Percentiles rank a stretch among this genome's conserved stretches.
Evolutionary conservation across 2,797 vertebrate genomes (phyloP).

Genomic region (Schizothorax lantsangensis): DNA sequence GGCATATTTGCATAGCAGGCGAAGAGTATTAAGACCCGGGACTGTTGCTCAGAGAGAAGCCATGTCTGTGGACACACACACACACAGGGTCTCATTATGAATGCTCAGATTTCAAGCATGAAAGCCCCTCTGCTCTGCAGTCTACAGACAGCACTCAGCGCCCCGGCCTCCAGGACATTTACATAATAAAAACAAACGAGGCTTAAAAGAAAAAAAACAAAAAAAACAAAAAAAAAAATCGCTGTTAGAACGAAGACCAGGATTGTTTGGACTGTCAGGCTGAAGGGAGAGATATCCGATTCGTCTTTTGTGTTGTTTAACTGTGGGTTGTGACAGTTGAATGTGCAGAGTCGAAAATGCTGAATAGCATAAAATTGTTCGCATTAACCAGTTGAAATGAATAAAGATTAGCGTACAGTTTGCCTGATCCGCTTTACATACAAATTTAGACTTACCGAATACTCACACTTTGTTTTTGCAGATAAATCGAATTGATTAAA

Average conservation of each 20-base stretch:
- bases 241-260: neutral
- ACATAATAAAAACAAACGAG: constrained; percentile 51
- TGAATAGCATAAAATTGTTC: neutral
- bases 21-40: constrained; percentile 42
- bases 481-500: neutral
- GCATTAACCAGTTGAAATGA: neutral
- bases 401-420: neutral
- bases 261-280: constrained; percentile 10
- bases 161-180: constrained; percentile 45
- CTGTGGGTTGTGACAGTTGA: neutral
- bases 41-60: constrained; percentile 49
- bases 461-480: neutral
- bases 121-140: constrained; percentile 48
- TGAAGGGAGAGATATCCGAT: constrained; percentile 14
- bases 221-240: neutral
- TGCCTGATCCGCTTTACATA: neutral
- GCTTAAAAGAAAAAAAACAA: no score
- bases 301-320: neutral
- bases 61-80: constrained; percentile 13
- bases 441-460: neutral
- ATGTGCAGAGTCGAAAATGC: neutral
- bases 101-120: constrained; percentile 54
- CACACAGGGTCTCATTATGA: constrained; percentile 42
- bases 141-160: constrained; percentile 26
- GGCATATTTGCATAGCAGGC: constrained; percentile 44